Conservation (phyloP, 2,113 vertebrate species). For the Microtus oregoni region DNA sequence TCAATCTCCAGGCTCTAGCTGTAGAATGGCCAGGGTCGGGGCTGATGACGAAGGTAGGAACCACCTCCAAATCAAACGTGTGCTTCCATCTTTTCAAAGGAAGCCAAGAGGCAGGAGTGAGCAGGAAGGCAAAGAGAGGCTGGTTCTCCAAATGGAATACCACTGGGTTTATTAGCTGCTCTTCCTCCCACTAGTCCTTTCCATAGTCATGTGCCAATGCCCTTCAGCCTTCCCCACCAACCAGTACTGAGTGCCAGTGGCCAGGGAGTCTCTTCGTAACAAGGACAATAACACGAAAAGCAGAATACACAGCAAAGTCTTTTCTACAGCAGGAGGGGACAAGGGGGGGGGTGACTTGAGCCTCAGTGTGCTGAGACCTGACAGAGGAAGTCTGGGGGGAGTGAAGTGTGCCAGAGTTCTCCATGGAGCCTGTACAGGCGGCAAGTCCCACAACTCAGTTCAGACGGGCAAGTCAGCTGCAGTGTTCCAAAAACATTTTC, state of each 20-base stretch:
- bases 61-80: background rate
- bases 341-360: background rate
- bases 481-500: constrained; percentile 47
- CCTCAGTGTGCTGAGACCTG: background rate
- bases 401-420: background rate
- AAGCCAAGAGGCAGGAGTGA: background rate
- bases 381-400: constrained; percentile 9
- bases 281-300: background rate
- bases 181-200: background rate
- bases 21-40: no score
- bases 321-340: background rate
- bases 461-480: background rate
- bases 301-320: constrained; percentile 37
- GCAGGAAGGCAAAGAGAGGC: constrained; percentile 59
- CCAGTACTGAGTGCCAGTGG: background rate
- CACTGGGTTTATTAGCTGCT: constrained; percentile 77
- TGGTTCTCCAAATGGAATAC: constrained; percentile 31
- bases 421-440: background rate
- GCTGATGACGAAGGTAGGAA: background rate
- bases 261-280: constrained; percentile 17
- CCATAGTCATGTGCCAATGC: background rate
- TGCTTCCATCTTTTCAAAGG: background rate
- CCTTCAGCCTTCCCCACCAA: constrained; percentile 11
- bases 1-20: background rate
- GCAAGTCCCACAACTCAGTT: background rate